Evolutionary conservation across 2,113 vertebrate species (phyloP).

Genomic region (Micromys minutus): DNA sequence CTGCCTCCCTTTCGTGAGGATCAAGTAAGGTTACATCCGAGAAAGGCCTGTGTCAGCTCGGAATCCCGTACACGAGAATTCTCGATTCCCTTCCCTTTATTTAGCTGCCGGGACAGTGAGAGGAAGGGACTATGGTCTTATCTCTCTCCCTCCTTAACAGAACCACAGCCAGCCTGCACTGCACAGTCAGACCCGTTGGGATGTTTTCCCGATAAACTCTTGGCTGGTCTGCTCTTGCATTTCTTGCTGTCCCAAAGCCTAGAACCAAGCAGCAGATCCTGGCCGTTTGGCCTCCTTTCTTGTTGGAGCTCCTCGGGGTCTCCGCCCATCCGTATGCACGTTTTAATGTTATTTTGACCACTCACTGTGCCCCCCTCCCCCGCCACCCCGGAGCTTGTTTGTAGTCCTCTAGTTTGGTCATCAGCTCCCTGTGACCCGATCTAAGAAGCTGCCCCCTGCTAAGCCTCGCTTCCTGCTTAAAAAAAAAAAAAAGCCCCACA

Average conservation of each 20-base stretch:
- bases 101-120: slow-evolving; percentile 44
- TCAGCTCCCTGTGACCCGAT: rapidly evolving
- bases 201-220: no score
- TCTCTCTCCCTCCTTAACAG: not conserved
- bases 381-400: not conserved
- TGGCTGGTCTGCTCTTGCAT: rapidly evolving
- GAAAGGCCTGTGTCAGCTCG: not conserved
- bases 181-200: not conserved
- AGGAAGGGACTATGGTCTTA: not conserved
- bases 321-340: rapidly evolving
- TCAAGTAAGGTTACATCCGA: not conserved
- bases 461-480: not conserved
- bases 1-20: not conserved
- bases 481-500: not conserved
- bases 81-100: not conserved
- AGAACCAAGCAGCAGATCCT: rapidly evolving
- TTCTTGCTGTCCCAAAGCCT: rapidly evolving
- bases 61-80: not conserved
- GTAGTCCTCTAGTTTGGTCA: rapidly evolving
- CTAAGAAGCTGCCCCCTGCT: not conserved
- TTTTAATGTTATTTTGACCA: not conserved
- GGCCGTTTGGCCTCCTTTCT: not conserved
- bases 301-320: not conserved
- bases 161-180: rapidly evolving
- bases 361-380: no score